Evolutionary conservation across 2,888 invertebrate species (phyloP).

Genomic region (Caenorhabditis macrosperma): DNA sequence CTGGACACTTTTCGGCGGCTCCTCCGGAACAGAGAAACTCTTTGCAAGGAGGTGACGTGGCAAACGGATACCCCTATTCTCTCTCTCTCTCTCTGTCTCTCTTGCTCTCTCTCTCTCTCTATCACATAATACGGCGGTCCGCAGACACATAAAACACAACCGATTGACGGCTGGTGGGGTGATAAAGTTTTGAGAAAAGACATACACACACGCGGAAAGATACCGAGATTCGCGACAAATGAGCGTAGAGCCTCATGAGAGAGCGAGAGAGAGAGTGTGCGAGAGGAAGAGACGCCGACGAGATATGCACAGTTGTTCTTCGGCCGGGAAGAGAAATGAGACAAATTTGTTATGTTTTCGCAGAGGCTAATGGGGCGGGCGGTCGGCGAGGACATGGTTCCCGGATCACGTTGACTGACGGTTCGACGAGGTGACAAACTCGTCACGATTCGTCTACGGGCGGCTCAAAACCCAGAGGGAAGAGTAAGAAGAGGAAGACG

Average conservation of each 20-base stretch:
- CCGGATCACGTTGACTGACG: neutral
- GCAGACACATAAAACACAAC: conserved; percentile 38
- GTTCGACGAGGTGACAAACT: conserved; percentile 10
- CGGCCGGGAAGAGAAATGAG: neutral
- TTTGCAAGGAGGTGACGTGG: neutral
- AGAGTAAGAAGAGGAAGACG: neutral
- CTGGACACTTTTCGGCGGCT: neutral
- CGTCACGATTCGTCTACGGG: neutral
- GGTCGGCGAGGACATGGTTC: conserved; percentile 8
- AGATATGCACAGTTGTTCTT: conserved; percentile 44
- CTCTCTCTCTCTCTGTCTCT: neutral
- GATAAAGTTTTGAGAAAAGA: conserved; percentile 46
- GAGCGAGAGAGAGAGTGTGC: neutral
- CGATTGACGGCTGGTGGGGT: conserved; percentile 14
- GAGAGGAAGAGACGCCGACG: conserved; percentile 12
- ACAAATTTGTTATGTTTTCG: conserved; percentile 14
- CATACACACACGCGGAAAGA: conserved; percentile 7
- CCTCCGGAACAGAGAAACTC: neutral
- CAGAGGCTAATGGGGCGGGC: conserved; percentile 22
- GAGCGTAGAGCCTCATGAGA: conserved; percentile 16
- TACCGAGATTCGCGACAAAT: conserved; percentile 42
- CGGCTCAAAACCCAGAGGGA: conserved; percentile 4
- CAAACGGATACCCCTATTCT: neutral
- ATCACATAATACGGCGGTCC: neutral
- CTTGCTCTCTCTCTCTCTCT: neutral